Base-by-base conservation (phyloP, 2,797 vertebrate genomes). In the Cossypha caffra region DNA sequence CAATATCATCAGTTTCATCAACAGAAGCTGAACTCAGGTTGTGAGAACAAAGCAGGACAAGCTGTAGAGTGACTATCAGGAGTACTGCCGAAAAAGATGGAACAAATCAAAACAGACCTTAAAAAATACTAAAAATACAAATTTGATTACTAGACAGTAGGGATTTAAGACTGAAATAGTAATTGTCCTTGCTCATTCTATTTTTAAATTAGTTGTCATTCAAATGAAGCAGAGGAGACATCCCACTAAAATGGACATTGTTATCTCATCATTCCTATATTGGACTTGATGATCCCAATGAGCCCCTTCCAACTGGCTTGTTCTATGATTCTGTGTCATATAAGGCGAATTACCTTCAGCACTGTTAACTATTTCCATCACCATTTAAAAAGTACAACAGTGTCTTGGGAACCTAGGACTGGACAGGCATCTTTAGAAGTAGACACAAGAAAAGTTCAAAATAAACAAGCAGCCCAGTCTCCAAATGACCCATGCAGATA, bases 401-500 rank as follows among this genome's bases (percentile, higher is more conserved):
- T 9, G 4, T n/a, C 23, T 55, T 38, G 24, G 35, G 52, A 93
- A 67, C 5, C 7, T 28, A 63, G 40, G 23, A 16, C 6, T 51
- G 28, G 25, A 20, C 10, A 58, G 18, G 9, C 4, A 3, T 52
- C 16, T 55, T 37, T 35, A 80, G 59, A 38, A 58, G 54, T 3
- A 37, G 29, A 37, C 28, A 73, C 18, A 37, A 23, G 25, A 40
- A 54, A 89, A 85, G 20, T 38, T 55, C 43, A 64, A 45, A 93
- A 71, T 9, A 51, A 80, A 26, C 23, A 55, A 59, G 48, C 14
- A 52, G 26, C 20, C 47, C 29, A 45, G 35, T 67, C 42, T 67
- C 28, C 57, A 48, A 43, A 76, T 1, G 1, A 47, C 14, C 18
- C 1, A 0, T 0, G 1, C 4, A 5, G 21, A 54, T 17, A 48